Evolutionary conservation across 2,113 vertebrate genomes (phyloP).

Genomic region (Melanocharis versteri): DNA sequence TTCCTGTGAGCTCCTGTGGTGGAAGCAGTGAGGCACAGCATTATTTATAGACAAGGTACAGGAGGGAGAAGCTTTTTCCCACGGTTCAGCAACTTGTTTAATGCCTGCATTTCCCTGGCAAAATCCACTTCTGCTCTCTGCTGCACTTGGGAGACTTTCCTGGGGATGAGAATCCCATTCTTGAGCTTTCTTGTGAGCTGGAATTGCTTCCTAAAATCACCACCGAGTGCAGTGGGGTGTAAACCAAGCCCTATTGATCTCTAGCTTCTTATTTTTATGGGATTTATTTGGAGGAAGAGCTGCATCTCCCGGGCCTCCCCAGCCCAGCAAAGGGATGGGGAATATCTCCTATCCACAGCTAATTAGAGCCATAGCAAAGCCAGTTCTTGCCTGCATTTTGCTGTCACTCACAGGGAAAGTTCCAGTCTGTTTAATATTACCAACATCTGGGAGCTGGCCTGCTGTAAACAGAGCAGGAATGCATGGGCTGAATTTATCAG

Average conservation of each 20-base stretch:
- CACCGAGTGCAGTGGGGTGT: neutral
- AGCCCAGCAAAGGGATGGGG: neutral
- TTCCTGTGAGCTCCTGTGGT: neutral
- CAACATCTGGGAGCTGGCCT: constrained; percentile 3
- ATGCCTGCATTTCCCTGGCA: neutral
- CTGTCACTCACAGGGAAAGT: neutral
- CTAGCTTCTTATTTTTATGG: neutral
- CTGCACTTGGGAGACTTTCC: neutral
- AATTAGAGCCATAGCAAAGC: neutral
- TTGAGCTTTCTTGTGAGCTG: neutral
- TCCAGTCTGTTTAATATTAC: neutral
- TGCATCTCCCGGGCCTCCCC: neutral
- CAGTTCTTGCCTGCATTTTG: neutral
- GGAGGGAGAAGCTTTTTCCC: neutral
- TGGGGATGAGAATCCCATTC: neutral
- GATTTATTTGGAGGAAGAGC: neutral
- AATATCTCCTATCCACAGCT: neutral
- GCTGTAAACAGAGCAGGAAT: neutral
- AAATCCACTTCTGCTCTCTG: neutral
- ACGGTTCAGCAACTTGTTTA: neutral
- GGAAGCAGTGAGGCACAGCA: neutral
- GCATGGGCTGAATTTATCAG: accelerated
- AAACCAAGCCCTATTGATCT: neutral
- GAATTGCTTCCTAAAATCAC: neutral
- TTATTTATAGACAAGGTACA: constrained; percentile 28